Conservation (phyloP, 2,797 vertebrate species). For the Karalla daura region DNA sequence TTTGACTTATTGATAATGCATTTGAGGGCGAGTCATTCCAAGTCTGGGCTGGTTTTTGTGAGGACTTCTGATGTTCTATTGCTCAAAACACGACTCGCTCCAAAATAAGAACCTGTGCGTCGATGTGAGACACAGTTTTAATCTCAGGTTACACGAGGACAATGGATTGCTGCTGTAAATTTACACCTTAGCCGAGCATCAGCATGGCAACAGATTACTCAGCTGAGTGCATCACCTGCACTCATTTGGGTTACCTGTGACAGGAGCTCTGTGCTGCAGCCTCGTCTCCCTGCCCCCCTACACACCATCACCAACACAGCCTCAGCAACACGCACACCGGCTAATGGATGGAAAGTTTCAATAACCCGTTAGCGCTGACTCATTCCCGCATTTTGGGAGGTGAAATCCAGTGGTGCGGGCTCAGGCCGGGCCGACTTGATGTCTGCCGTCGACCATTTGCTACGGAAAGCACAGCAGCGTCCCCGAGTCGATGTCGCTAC, state of each 20-base stretch:
- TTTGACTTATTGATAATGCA: constrained; percentile 3
- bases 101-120: constrained; percentile 23
- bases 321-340: constrained; percentile 23
- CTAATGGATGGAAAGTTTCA: constrained; percentile 29
- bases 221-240: constrained; percentile 45
- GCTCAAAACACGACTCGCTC: too few species aligned
- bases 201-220: constrained; percentile 31
- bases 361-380: constrained; percentile 27
- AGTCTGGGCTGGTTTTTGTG: neutral
- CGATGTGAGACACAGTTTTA: constrained; percentile 28
- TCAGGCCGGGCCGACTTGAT: constrained; percentile 42
- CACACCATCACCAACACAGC: neutral
- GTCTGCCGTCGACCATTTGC: constrained; percentile 38
- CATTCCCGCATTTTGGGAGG: constrained; percentile 28
- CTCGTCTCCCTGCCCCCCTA: constrained; percentile 25
- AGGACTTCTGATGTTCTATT: too few species aligned
- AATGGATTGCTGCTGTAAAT: constrained; percentile 49
- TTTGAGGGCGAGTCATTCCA: neutral
- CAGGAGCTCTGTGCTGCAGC: constrained; percentile 29
- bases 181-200: constrained; percentile 36
- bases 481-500: constrained; percentile 54
- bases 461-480: constrained; percentile 48
- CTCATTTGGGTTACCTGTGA: constrained; percentile 61
- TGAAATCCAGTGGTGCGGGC: constrained; percentile 26
- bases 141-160: constrained; percentile 31